A percentile compares a stretch with the other conserved stretches of the same genome.
Conservation (phyloP, 1,140 invertebrate genomes). For the Heterodera carotae region DNA sequence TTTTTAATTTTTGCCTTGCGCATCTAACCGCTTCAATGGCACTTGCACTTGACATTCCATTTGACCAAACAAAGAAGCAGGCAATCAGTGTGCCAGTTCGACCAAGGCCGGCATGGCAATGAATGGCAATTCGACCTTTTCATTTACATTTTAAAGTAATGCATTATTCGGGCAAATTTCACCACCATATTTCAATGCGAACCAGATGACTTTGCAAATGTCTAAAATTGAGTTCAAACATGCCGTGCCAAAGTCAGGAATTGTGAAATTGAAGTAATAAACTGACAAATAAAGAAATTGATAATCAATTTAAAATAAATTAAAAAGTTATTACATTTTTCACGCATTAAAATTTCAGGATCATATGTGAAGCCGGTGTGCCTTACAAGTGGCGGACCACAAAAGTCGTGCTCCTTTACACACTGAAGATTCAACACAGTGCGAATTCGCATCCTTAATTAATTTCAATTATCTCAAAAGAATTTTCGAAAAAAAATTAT, state of each 20-base stretch:
- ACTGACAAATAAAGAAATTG: conserved; percentile 30
- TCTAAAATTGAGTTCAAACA: conserved; percentile 37
- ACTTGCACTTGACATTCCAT: conserved; percentile 37
- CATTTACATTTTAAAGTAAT: neutral
- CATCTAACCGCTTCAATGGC: conserved; percentile 44
- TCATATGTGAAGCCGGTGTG: conserved; percentile 52
- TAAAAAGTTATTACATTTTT: conserved; percentile 41
- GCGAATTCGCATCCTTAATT: conserved; percentile 39
- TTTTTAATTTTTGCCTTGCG: conserved; percentile 21
- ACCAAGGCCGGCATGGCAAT: conserved; percentile 52
- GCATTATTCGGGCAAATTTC: neutral
- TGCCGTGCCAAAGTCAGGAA: conserved; percentile 49
- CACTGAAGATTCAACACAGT: conserved; percentile 50
- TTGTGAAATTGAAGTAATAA: conserved; percentile 56
- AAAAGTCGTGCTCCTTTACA: conserved; percentile 49
- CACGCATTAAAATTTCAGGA: conserved; percentile 50
- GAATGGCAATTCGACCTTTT: conserved; percentile 46
- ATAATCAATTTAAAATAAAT: neutral
- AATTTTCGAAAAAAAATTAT: neutral
- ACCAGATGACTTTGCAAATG: conserved; percentile 54
- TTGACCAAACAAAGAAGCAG: conserved; percentile 50
- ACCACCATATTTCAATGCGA: conserved; percentile 43
- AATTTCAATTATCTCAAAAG: neutral
- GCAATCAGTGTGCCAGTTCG: conserved; percentile 52
- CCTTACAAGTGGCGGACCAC: conserved; percentile 45